Percentiles rank a stretch among this genome's conserved stretches.
Evolutionary conservation across 2,797 vertebrate genomes (phyloP).

Genomic region (Anabacerthia variegaticeps): DNA sequence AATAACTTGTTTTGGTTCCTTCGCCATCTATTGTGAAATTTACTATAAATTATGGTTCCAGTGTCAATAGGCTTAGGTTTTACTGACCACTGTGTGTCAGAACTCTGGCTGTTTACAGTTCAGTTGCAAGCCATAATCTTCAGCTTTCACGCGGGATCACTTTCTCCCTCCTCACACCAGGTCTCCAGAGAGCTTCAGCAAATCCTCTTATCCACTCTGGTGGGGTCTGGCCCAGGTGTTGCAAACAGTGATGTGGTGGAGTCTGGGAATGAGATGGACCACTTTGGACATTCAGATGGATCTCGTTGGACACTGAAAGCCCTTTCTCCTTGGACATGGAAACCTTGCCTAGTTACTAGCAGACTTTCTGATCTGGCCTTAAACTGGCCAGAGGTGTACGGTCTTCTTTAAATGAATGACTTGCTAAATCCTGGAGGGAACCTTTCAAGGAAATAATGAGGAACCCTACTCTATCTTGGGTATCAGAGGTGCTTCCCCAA

Average conservation of each 20-base stretch:
- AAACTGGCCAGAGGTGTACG: background rate
- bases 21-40: background rate
- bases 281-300: background rate
- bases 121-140: background rate
- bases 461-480: background rate
- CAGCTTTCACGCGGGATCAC: background rate
- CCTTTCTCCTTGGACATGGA: background rate
- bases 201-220: background rate
- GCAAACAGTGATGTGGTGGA: background rate
- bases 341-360: background rate
- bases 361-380: background rate
- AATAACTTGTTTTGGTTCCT: background rate
- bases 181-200: background rate
- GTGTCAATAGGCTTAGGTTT: background rate
- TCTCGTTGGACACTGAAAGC: background rate
- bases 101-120: background rate
- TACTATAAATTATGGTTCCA: background rate
- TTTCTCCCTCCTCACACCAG: background rate
- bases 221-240: background rate
- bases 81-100: background rate
- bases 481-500: background rate
- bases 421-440: background rate
- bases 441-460: background rate
- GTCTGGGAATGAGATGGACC: background rate
- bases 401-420: background rate